Conservation (phyloP, 2,797 vertebrate species). For the Myotis vivesi region DNA sequence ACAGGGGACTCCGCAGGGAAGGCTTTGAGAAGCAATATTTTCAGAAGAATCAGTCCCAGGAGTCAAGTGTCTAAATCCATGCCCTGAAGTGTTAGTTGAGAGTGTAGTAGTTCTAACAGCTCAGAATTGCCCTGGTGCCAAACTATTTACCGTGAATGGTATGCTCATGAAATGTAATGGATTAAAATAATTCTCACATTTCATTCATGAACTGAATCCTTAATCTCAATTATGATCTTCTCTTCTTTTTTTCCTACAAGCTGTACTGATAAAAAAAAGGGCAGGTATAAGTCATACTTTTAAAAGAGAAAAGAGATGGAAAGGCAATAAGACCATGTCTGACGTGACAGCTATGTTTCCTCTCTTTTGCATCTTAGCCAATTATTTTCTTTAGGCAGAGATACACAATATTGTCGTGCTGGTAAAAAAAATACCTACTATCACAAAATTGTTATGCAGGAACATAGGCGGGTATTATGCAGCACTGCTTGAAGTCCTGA, state of each 20-base stretch:
- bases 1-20: not conserved
- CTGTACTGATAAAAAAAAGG: not conserved
- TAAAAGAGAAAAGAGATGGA: not conserved
- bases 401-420: not conserved
- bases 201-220: not conserved
- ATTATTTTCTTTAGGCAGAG: not conserved
- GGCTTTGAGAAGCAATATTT: not conserved
- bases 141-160: not conserved
- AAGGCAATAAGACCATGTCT: not conserved
- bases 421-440: not conserved
- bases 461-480: not conserved
- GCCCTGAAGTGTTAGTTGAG: not conserved
- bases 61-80: not conserved
- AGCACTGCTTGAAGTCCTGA: not conserved
- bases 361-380: not conserved
- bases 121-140: not conserved
- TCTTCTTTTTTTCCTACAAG: not conserved
- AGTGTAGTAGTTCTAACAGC: not conserved
- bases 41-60: not conserved
- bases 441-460: not conserved
- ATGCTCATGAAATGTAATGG: not conserved
- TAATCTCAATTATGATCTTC: not conserved
- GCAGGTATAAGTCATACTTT: not conserved
- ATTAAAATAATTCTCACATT: slow-evolving; percentile 22
- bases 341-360: not conserved